These are phyloP conservation scores for Drosophila kepulauana DNA, from an alignment of 1,140 invertebrate species.

Conservation along the genomic window DNA sequence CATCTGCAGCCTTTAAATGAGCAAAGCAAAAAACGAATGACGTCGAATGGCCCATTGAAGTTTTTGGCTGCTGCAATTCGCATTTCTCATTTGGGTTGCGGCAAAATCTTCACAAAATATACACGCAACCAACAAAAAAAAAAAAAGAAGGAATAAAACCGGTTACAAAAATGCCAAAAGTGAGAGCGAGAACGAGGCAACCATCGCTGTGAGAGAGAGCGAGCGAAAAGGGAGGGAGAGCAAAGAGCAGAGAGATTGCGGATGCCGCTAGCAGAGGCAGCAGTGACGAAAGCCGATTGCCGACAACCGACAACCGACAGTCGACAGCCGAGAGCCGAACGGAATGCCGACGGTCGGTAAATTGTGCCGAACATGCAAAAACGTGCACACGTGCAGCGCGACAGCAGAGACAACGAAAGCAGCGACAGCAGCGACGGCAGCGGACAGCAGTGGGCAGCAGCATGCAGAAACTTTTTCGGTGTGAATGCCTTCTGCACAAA, in stretches of 20 bases:
- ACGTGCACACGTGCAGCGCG: slow-evolving; percentile 68
- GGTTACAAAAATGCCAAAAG: slow-evolving; percentile 33
- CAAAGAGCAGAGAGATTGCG: background rate
- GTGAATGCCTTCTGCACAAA: slow-evolving; percentile 83
- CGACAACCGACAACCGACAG: background rate
- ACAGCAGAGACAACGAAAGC: too few species aligned
- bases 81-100: slow-evolving; percentile 43
- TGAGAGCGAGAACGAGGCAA: slow-evolving; percentile 19
- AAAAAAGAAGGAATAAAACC: slow-evolving; percentile 34
- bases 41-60: slow-evolving; percentile 41
- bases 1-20: slow-evolving; percentile 45
- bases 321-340: slow-evolving; percentile 14
- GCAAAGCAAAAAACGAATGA: slow-evolving; percentile 37
- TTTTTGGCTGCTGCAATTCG: slow-evolving; percentile 23
- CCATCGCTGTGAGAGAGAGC: background rate
- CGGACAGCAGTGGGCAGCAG: background rate
- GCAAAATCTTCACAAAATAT: slow-evolving; percentile 44
- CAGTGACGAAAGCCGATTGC: background rate
- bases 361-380: slow-evolving; percentile 40
- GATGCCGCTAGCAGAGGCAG: background rate
- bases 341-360: slow-evolving; percentile 29
- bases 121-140: slow-evolving; percentile 1
- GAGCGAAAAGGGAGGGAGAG: background rate
- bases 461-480: slow-evolving; percentile 67
- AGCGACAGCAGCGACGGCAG: too few species aligned